A percentile compares a stretch with the other conserved stretches of the same genome.
Evolutionary conservation across 2,888 invertebrate genomes (phyloP).

Genomic region (Lepidonotus clava): DNA sequence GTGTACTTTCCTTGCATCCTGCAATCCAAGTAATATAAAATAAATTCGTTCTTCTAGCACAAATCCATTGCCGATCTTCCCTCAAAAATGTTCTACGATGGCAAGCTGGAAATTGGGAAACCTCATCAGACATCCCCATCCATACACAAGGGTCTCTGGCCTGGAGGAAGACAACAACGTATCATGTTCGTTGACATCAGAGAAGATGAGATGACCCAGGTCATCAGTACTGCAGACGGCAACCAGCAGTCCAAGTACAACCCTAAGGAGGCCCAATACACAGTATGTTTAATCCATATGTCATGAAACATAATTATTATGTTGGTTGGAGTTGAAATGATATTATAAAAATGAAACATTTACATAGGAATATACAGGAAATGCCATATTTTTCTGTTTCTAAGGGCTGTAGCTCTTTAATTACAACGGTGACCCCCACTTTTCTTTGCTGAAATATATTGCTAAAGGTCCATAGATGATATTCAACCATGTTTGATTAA

Average conservation of each 20-base stretch:
- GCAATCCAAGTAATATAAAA: too few species aligned
- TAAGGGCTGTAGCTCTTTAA: too few species aligned
- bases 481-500: too few species aligned
- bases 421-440: too few species aligned
- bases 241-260: constrained; percentile 73
- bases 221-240: constrained; percentile 71
- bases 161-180: constrained; percentile 54
- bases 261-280: constrained; percentile 68
- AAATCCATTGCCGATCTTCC: constrained; percentile 71
- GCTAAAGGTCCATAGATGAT: too few species aligned
- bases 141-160: constrained; percentile 64
- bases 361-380: too few species aligned
- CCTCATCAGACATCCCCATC: neutral
- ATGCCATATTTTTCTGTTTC: too few species aligned
- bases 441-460: too few species aligned
- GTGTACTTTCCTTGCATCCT: too few species aligned
- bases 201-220: constrained; percentile 69
- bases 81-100: constrained; percentile 70
- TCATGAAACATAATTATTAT: neutral
- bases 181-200: constrained; percentile 71
- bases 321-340: too few species aligned
- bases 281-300: constrained; percentile 69
- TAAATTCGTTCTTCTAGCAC: constrained; percentile 69
- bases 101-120: constrained; percentile 61
- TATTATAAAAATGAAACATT: neutral